Base-by-base conservation (phyloP, 2,797 vertebrate genomes). In the Scolopax rusticola region DNA sequence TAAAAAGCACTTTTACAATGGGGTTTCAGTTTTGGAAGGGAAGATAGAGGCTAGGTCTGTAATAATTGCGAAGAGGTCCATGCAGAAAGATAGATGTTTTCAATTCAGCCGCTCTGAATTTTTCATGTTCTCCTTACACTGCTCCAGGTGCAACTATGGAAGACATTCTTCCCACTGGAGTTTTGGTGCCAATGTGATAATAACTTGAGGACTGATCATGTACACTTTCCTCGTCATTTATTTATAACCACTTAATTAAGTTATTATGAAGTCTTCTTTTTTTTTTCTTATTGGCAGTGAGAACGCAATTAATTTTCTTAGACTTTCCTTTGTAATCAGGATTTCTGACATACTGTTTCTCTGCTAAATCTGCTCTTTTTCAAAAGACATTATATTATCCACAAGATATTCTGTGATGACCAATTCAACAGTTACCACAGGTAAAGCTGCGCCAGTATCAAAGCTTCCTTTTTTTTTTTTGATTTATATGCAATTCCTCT, bases 181-280 rank as follows among this genome's bases (percentile, higher is more conserved):
- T 87, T 93, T 93, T 96, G 94, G 90, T 87, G 84, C 84, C 88
- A 71, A 3, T 90, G 89, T 83, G 95, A 87, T 78, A 76, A 93
- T 68, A 86, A 84, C 78, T n/a, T 54, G 47, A 79, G 48, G 77
- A 96, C 89, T 90, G 87, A 74, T 97, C 95, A 70, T 87, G 67
- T 67, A 93, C 76, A 40, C 74, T 74, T 71, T 50, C 61, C 67
- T 89, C 75, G 88, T 95, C 47, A 48, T 63, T 94, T 95, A 90
- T 96, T 93, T 95, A 92, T 91, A 84, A 91, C 30, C 53, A 89
- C 60, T 96, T 97, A 95, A 97, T 97, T 91, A 97, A 96, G 96
- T 97, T 94, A 90, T 87, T 89, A 79, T 54, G 80, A 94, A 95
- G 27, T 28, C 45, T 53, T 82, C 61, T 63, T 80, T 84, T 67